These are phyloP conservation scores for Drosophila funebris DNA, from an alignment of 1,140 invertebrate genomes.

Conservation along the genomic window DNA sequence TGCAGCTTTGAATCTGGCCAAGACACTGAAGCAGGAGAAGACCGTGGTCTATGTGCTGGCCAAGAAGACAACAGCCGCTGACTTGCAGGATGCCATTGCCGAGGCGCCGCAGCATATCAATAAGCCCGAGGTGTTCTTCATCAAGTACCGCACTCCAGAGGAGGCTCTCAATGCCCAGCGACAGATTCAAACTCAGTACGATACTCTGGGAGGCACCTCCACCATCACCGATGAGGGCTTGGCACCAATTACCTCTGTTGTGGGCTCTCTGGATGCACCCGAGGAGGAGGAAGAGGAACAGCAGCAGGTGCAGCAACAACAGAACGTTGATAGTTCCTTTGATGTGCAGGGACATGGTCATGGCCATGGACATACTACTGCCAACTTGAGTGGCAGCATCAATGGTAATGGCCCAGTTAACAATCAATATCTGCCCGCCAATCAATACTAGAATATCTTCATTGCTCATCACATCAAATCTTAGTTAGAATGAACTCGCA, in stretches of 20 bases:
- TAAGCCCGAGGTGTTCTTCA: slow-evolving; percentile 87
- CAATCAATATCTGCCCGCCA: slow-evolving; percentile 72
- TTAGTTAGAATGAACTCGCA: slow-evolving; percentile 63
- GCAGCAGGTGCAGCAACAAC: slow-evolving; percentile 50
- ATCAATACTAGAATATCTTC: slow-evolving; percentile 76
- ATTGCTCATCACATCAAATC: slow-evolving; percentile 54
- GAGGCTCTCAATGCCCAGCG: slow-evolving; percentile 82
- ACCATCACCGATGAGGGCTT: slow-evolving; percentile 80
- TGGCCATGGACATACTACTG: no score
- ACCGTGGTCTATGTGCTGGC: slow-evolving; percentile 93
- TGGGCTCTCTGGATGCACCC: slow-evolving; percentile 71
- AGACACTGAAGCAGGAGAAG: slow-evolving; percentile 90
- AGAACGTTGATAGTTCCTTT: slow-evolving; percentile 33
- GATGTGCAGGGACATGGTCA: slow-evolving; percentile 40
- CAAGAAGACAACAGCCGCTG: slow-evolving; percentile 89
- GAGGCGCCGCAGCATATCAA: slow-evolving; percentile 84
- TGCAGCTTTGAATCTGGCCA: slow-evolving; percentile 87
- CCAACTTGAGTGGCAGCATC: no score
- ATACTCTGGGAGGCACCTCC: slow-evolving; percentile 73
- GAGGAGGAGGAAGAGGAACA: slow-evolving; percentile 73
- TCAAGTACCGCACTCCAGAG: slow-evolving; percentile 88
- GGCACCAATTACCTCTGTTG: slow-evolving; percentile 77
- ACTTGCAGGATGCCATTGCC: slow-evolving; percentile 92
- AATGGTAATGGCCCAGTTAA: slow-evolving; percentile 33
- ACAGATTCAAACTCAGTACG: slow-evolving; percentile 82